Conservation (phyloP, 2,888 invertebrate species). For the Sialis lutaria region DNA sequence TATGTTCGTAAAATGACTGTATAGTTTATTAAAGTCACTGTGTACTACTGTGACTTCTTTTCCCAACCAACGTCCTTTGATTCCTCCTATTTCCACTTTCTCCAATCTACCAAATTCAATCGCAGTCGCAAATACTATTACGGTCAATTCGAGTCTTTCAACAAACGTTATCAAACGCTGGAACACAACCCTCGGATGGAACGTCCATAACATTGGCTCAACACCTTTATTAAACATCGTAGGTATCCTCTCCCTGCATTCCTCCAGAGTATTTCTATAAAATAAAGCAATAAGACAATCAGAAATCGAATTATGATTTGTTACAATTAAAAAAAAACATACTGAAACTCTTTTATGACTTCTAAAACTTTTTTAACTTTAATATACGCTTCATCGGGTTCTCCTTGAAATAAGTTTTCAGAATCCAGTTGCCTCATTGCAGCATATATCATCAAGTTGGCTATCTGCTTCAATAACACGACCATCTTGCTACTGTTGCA, state of each 20-base stretch:
- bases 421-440: conserved; percentile 60
- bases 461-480: conserved; percentile 58
- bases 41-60: not conserved
- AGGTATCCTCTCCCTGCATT: conserved; percentile 26
- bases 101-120: conserved; percentile 75
- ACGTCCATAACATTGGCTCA: conserved; percentile 54
- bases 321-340: conserved; percentile 14
- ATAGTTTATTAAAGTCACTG: conserved; percentile 17
- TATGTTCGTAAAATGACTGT: conserved; percentile 30
- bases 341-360: conserved; percentile 39
- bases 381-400: conserved; percentile 52
- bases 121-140: conserved; percentile 55
- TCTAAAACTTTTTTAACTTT: conserved; percentile 35
- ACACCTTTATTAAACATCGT: conserved; percentile 29
- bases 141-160: conserved; percentile 42
- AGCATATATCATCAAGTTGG: conserved; percentile 65
- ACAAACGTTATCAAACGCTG: conserved; percentile 44
- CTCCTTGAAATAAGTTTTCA: conserved; percentile 67
- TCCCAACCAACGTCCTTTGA: conserved; percentile 17
- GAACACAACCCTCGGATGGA: conserved; percentile 55
- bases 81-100: conserved; percentile 35
- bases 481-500: conserved; percentile 40
- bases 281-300: conserved; percentile 1
- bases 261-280: conserved; percentile 26
- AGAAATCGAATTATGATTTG: not conserved